A percentile compares a stretch with the other conserved stretches of the same genome.
phyloP scores from a whole-genome alignment of 1,140 invertebrate species.

The Parasteatoda tepidariorum region DNA sequence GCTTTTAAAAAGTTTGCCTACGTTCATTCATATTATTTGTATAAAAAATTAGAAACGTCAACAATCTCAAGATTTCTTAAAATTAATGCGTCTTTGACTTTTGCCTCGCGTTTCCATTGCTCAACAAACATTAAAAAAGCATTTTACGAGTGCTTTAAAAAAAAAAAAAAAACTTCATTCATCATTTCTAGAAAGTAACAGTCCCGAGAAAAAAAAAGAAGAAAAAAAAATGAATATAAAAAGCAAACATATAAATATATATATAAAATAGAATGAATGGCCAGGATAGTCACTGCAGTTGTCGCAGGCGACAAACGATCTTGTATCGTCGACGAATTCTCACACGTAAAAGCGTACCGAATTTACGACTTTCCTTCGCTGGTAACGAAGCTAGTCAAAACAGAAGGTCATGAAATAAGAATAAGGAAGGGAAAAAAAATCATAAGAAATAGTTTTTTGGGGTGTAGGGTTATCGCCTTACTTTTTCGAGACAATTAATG shows the following conservation, averaged over 20 bases:
- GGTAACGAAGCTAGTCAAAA: conserved; percentile 46
- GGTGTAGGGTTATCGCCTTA: conserved; percentile 41
- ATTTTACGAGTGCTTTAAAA: too few species aligned
- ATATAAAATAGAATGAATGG: conserved; percentile 8
- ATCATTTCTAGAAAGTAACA: too few species aligned
- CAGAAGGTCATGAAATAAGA: conserved; percentile 39
- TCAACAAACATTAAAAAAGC: too few species aligned
- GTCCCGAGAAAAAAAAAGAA: too few species aligned
- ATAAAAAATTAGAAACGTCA: too few species aligned
- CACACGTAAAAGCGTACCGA: conserved; percentile 26
- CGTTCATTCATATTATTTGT: too few species aligned
- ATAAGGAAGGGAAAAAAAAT: neutral
- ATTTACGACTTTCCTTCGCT: conserved; percentile 22
- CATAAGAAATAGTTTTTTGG: neutral
- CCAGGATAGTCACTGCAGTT: conserved; percentile 27
- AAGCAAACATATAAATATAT: neutral
- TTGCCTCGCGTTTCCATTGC: too few species aligned
- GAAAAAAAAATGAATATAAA: neutral
- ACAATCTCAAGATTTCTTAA: too few species aligned
- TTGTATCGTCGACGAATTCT: conserved; percentile 32
- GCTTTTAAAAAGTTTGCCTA: too few species aligned
- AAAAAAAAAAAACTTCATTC: too few species aligned
- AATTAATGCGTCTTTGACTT: too few species aligned
- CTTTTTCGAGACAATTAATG: conserved; percentile 52
- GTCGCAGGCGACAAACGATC: conserved; percentile 53